These are phyloP conservation scores for Sphaeramia orbicularis DNA, from an alignment of 2,797 vertebrate species.

Conservation along the genomic window DNA sequence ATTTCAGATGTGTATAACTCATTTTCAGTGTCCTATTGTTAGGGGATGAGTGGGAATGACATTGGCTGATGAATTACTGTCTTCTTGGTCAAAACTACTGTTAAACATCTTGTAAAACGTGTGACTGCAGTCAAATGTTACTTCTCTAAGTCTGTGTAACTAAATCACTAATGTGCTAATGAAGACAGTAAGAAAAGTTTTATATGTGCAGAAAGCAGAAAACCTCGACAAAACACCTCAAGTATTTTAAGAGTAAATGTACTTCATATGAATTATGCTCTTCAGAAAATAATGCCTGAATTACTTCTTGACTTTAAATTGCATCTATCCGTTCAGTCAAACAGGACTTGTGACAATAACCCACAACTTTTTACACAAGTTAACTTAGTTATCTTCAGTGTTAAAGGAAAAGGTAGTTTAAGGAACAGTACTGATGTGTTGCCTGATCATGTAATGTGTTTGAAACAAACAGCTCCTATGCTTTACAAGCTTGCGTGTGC, in stretches of 20 bases:
- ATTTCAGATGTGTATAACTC: too few relatives aligned
- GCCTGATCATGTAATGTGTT: conserved; percentile 27
- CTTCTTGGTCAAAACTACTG: too few relatives aligned
- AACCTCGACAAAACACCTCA: not conserved
- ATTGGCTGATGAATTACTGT: not conserved
- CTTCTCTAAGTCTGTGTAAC: not conserved
- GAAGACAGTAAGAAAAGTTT: conserved; percentile 2
- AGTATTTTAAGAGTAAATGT: conserved; percentile 1
- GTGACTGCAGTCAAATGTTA: not conserved
- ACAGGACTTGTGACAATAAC: conserved; percentile 35
- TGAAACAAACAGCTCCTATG: conserved; percentile 22
- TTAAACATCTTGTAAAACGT: too few relatives aligned
- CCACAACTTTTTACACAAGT: conserved; percentile 35
- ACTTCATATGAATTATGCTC: not conserved
- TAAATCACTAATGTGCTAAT: not conserved
- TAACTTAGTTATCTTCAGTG: conserved; percentile 64
- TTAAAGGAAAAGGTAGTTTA: conserved; percentile 26
- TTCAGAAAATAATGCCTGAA: conserved; percentile 19
- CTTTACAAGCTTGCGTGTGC: conserved; percentile 35
- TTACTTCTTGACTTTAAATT: conserved; percentile 44
- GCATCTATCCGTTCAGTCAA: conserved; percentile 35
- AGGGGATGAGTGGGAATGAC: too few relatives aligned
- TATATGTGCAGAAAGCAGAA: conserved; percentile 9
- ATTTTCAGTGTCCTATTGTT: too few relatives aligned
- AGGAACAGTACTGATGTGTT: conserved; percentile 40